These are phyloP conservation scores for Hippasteria phrygiana DNA, from an alignment of 53 echinoderm and acorn worm species.

Conservation along the genomic window DNA sequence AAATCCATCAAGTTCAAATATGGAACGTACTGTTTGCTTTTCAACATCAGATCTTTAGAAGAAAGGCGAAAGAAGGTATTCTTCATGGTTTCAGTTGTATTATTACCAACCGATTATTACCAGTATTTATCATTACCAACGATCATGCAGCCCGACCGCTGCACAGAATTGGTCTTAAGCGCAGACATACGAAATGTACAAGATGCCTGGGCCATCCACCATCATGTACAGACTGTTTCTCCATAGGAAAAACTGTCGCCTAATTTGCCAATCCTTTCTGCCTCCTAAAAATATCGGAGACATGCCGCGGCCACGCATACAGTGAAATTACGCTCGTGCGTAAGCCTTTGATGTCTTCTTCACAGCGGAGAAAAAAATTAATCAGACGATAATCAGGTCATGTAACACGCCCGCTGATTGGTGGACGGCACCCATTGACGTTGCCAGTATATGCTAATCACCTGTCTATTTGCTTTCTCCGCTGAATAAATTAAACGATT, in stretches of 20 bases:
- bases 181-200: background rate
- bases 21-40: too few species aligned
- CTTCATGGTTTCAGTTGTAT: background rate
- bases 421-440: constrained; percentile 62
- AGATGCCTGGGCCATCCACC: constrained; percentile 33
- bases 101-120: too few species aligned
- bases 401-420: constrained; percentile 58
- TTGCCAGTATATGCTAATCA: constrained; percentile 64
- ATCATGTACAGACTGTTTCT: background rate
- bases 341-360: constrained; percentile 75
- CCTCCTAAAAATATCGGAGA: constrained; percentile 33
- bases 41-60: too few species aligned
- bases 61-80: too few species aligned
- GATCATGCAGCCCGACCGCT: background rate
- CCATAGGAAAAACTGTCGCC: background rate
- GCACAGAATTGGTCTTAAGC: background rate
- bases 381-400: constrained; percentile 71
- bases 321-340: constrained; percentile 64
- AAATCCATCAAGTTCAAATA: too few species aligned
- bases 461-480: constrained; percentile 54
- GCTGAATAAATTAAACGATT: constrained; percentile 73
- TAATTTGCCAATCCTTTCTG: constrained; percentile 17
- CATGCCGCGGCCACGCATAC: constrained; percentile 5
- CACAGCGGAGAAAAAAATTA: constrained; percentile 36
- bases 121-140: background rate